Evolutionary conservation across 2,888 invertebrate genomes (phyloP), one percentile per base, ranked within the genome.

Genomic region (Volucella zonaria): DNA sequence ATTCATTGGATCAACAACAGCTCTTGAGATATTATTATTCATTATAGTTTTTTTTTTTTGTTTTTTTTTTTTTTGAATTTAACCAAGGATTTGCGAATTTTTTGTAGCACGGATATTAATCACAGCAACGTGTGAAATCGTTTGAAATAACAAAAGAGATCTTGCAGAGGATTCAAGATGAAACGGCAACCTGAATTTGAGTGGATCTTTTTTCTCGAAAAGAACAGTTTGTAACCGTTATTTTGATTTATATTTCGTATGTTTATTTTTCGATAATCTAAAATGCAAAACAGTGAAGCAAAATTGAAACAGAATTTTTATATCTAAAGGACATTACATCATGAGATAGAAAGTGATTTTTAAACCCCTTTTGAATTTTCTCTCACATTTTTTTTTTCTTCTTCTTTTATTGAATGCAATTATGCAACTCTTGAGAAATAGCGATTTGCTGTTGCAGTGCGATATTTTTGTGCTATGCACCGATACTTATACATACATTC

Each of bases 1-100:
- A 90, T 90, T 90, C 91, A 90, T 90, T 90, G 91, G 89, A 89
- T 89, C 90, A 90, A 89, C 91, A 91, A 90, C 92, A 89, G 77
- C 87, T 86, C 79, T 67, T 62, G 62, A 79, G 64, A 86, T 68
- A 87, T 49, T 40, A 14, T 15, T 42, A 42, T 10, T 14, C 9
- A 42, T 40, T 40, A 14, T 59, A 42, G 9, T 15, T 14, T 51
- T 59, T 64, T 45, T 43, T 31, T 15, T 14, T 51, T 59, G 56
- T 45, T 43, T 31, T 51, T 59, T 31, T 42, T 42, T 23, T 14
- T 42, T 23, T 2, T 8, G 4, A 31, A 12, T 2, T 8, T 2
- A 15, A 43, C 23, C 23, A 73, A 73, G 73, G 73, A 73, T 73
- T 51, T 45, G 14, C 11, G 14, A 40, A 18, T 15, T 47, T n/a